These are phyloP conservation scores for Microplitis deprimator DNA, from an alignment of 2,888 invertebrate genomes.

Conservation along the genomic window DNA sequence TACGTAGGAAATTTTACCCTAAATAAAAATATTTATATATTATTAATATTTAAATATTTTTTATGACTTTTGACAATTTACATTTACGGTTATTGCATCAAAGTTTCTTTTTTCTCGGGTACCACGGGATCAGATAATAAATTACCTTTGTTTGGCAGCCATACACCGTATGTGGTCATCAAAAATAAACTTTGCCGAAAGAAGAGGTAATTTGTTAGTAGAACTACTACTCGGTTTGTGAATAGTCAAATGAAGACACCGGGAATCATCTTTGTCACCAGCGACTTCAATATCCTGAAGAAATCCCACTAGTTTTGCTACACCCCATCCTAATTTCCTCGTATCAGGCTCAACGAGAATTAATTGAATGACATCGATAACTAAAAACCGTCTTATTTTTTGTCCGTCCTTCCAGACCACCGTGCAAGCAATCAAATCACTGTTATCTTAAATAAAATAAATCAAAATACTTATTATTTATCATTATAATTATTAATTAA, in stretches of 20 bases:
- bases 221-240: slow-evolving; percentile 84
- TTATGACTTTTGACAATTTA: no score
- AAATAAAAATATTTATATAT: no score
- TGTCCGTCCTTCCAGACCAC: slow-evolving; percentile 91
- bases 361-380: slow-evolving; percentile 94
- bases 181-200: slow-evolving; percentile 94
- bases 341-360: slow-evolving; percentile 98
- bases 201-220: slow-evolving; percentile 82
- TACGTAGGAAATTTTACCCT: no score
- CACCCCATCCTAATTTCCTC: slow-evolving; percentile 96
- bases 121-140: background rate
- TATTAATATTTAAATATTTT: no score
- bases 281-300: slow-evolving; percentile 94
- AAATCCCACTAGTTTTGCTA: slow-evolving; percentile 96
- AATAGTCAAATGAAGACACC: slow-evolving; percentile 94
- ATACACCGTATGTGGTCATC: slow-evolving; percentile 99
- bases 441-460: slow-evolving; percentile 80
- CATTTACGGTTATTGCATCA: no score
- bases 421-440: slow-evolving; percentile 96
- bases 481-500: slow-evolving; percentile 14
- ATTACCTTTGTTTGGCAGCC: slow-evolving; percentile 96
- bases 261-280: slow-evolving; percentile 96
- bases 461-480: background rate
- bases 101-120: no score
- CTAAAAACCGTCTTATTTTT: slow-evolving; percentile 93